A percentile compares a stretch with the other conserved stretches of the same genome.
phyloP scores from a whole-genome alignment of 2,113 vertebrate genomes.

The Lontra canadensis region DNA sequence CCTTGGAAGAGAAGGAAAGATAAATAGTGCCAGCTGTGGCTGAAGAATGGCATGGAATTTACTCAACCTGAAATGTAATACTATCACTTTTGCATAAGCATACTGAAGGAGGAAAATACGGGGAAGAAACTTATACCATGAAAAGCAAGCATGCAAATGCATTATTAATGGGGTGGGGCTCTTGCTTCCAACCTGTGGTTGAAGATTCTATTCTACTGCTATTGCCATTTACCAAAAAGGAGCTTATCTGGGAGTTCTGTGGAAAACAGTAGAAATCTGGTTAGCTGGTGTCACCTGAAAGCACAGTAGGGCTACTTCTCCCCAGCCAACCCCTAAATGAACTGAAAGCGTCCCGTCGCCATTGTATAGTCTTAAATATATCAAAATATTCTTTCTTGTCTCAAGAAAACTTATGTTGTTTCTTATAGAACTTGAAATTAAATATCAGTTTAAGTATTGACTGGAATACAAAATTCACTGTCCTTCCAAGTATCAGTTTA shows the following conservation, averaged over 20 bases:
- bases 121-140: neutral
- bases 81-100: neutral
- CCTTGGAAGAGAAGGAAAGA: neutral
- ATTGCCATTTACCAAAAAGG: neutral
- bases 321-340: neutral
- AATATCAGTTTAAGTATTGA: neutral
- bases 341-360: neutral
- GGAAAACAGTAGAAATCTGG: neutral
- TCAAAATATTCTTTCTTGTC: neutral
- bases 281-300: neutral
- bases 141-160: neutral
- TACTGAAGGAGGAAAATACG: neutral
- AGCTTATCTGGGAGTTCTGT: neutral
- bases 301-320: neutral
- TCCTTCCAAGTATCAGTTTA: neutral
- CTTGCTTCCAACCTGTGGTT: neutral
- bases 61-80: neutral
- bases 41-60: neutral
- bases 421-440: neutral
- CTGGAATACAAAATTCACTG: neutral
- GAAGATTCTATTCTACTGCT: neutral
- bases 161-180: fast-evolving
- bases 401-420: neutral
- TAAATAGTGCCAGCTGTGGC: neutral
- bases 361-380: neutral